phyloP scores from a whole-genome alignment of 2,888 invertebrate species.

The Adela reaumurella region DNA sequence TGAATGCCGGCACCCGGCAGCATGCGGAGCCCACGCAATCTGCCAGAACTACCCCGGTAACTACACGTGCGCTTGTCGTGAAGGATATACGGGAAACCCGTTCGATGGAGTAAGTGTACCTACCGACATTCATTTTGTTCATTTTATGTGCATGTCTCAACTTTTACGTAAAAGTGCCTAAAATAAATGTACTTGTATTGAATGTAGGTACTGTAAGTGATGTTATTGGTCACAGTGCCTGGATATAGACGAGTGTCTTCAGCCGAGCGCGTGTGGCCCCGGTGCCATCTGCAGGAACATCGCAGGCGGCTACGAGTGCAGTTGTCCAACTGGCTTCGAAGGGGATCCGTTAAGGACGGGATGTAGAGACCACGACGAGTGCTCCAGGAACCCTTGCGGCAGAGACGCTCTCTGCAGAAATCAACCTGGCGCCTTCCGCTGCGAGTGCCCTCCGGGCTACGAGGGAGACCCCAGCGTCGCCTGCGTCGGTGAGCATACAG shows the following conservation, averaged over 20 bases:
- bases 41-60: constrained; percentile 85
- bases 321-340: constrained; percentile 77
- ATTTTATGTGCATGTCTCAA: too few relatives aligned
- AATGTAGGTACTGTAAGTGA: too few relatives aligned
- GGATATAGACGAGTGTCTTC: constrained; percentile 81
- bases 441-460: constrained; percentile 80
- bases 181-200: too few relatives aligned
- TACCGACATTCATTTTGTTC: too few relatives aligned
- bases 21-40: constrained; percentile 76
- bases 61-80: constrained; percentile 79
- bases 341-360: constrained; percentile 73
- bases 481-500: constrained; percentile 67
- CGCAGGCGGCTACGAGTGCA: constrained; percentile 77
- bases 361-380: constrained; percentile 75
- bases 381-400: constrained; percentile 72
- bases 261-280: constrained; percentile 69
- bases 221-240: constrained; percentile 55
- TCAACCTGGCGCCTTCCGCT: constrained; percentile 73
- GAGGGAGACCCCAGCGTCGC: constrained; percentile 72
- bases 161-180: too few relatives aligned
- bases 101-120: constrained; percentile 42
- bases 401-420: constrained; percentile 77
- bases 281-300: constrained; percentile 78
- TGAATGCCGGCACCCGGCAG: constrained; percentile 78
- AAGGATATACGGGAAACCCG: constrained; percentile 83